Base-by-base conservation (phyloP, 1,140 invertebrate genomes). In the Caenorhabditis brenneri region DNA sequence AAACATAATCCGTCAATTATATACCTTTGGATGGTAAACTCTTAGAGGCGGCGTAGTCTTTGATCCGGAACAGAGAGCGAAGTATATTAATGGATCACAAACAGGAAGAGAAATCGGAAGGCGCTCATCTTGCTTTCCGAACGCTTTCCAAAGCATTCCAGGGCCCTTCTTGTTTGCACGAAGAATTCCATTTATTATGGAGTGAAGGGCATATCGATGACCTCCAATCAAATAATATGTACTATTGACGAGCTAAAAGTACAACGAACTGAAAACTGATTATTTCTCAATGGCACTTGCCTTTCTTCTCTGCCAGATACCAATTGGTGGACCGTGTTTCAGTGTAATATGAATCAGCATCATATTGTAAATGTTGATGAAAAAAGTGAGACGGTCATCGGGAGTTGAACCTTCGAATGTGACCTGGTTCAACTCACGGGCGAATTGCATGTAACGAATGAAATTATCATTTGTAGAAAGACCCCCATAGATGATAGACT, bases 341-440 rank as follows among this genome's bases (percentile, higher is more conserved):
- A 92, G 88, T 82, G 88, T 91, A 49, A 91, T 91, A 88, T 92
- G 92, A 31, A 92, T 89, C 1, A 92, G 90, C 39, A 92, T 86
- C 31, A 92, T 91, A 88, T 92, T 92, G 86, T 92, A 92, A 46
- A 92, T 87, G 82, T 92, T 92, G 82, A 92, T 89, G 87, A 92
- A 92, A 81, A 92, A 91, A 10, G 92, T 91, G 12, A 92, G 79
- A 81, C 91, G 91, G 82, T 92, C 91, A 53, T 91, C 90, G 10
- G n/a, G 12, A 24, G 39, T 46, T 0, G 65, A 74, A 42, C 22
- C 36, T 19, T 82, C 81, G 36, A 69, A 19, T 9, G 29, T 27
- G 49, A 65, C 36, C 27, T 65, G 81, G 24, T 82, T 60, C 60
- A 58, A 39, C 22, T 58, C 55, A 36, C 27, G 22, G 12, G 78